A percentile compares a stretch with the other conserved stretches of the same genome.
phyloP scores from a whole-genome alignment of 2,113 vertebrate genomes.

The Trachemys scripta region DNA sequence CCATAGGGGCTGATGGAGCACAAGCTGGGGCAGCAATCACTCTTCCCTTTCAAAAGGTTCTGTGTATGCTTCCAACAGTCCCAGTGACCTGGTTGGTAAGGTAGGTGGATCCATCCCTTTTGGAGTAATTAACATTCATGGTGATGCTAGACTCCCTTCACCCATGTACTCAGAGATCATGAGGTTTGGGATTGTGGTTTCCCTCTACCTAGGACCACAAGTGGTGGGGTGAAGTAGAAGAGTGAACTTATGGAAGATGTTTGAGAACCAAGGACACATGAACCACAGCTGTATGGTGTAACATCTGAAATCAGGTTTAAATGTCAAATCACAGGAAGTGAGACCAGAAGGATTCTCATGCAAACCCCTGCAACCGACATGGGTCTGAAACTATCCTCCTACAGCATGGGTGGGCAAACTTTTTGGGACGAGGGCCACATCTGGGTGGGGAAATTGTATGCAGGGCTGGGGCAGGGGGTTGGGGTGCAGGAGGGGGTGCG shows the following conservation, averaged over 20 bases:
- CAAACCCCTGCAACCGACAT: background rate
- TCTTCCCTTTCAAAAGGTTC: constrained; percentile 20
- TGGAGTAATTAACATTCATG: background rate
- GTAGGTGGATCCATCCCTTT: background rate
- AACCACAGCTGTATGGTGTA: background rate
- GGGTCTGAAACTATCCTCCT: background rate
- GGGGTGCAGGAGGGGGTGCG: too few species aligned
- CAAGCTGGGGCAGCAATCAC: background rate
- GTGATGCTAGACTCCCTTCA: background rate
- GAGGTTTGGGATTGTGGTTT: background rate
- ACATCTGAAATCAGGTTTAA: background rate
- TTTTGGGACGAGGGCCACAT: too few species aligned
- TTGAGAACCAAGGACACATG: background rate
- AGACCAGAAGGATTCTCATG: background rate
- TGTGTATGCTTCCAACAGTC: background rate
- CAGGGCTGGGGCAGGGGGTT: too few species aligned
- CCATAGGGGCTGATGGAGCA: constrained; percentile 18
- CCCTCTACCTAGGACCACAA: background rate
- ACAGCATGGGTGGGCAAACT: background rate
- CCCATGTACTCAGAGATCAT: background rate
- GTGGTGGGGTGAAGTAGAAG: background rate
- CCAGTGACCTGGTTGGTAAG: background rate
- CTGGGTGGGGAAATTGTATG: too few species aligned
- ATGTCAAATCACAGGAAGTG: background rate
- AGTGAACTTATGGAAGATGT: background rate